Base-by-base conservation (phyloP, 2,113 vertebrate species). In the Lagopus muta region DNA sequence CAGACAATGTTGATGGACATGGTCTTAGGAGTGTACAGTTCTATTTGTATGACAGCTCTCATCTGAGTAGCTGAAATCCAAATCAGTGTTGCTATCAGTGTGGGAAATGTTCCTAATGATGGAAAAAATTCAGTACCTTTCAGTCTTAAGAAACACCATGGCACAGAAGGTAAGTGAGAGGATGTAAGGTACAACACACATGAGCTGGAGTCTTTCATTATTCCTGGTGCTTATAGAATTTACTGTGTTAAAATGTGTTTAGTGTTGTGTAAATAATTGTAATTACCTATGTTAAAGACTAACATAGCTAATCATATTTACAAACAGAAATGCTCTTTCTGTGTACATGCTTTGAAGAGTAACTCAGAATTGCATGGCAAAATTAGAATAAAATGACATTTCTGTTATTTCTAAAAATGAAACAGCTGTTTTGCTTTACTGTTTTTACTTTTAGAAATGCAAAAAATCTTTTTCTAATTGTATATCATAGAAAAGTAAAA, bases 361-460 rank as follows among this genome's bases (percentile, higher is more conserved):
- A 88, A 89, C 60, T 85, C 64, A 90, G 72, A 86, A 73, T 43
- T 70, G 42, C 55, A 62, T 80, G 77, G 71, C 86, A 86, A 86
- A 94, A 73, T 84, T 25, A 67, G 28, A 47, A 58, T 36, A 40
- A 43, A 5, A 72, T 55, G 28, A 57, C 38, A 25, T 86, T 92
- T 47, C 34, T 82, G 28, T 47, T 89, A 67, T 48, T 75, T 89
- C 32, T 52, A 55, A 89, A 84, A 92, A 89, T 93, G 3, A 69
- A 70, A 36, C 48, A 92, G 86, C 55, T 90, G 11, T 8, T 77
- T 8, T 80, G 10, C 75, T 75, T 66, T 34, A 21, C 24, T 86
- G 3, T 34, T 82, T 77, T 79, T 65, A 50, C 71, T 70, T 71
- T 32, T 72, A 50, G 40, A 50, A 74, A 54, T 74, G 5, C 74